Evolutionary conservation across 2,797 vertebrate genomes (phyloP).

Genomic region (Muscicapa striata): DNA sequence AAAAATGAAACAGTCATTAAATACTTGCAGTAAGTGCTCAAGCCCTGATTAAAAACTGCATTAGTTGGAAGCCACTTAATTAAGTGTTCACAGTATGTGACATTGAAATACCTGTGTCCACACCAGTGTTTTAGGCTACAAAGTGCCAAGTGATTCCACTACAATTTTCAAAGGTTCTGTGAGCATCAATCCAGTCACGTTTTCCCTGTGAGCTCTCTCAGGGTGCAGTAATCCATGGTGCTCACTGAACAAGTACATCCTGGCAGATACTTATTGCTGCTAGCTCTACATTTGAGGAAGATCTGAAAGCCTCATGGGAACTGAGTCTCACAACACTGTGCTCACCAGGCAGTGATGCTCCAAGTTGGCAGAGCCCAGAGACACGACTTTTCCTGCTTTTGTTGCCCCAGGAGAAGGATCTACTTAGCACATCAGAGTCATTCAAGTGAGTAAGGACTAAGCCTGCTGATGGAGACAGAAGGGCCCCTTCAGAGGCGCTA

Average conservation of each 20-base stretch:
- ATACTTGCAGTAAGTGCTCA: background rate
- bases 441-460: background rate
- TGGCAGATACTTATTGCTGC: background rate
- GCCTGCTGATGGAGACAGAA: background rate
- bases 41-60: background rate
- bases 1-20: background rate
- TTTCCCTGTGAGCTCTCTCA: background rate
- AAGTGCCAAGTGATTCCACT: background rate
- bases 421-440: conserved; percentile 68
- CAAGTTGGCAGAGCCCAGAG: conserved; percentile 72
- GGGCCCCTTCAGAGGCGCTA: background rate
- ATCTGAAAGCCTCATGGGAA: background rate
- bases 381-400: conserved; percentile 71
- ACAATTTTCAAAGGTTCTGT: background rate
- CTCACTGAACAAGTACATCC: background rate
- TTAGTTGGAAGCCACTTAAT: background rate
- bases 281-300: background rate
- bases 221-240: background rate
- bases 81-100: background rate
- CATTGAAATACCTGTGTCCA: background rate
- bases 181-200: background rate
- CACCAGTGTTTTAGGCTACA: background rate
- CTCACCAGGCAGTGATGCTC: conserved; percentile 76
- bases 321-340: background rate
- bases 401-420: conserved; percentile 73